Evolutionary conservation across 2,797 vertebrate genomes (phyloP).

Genomic region (Etheostoma perlongum): DNA sequence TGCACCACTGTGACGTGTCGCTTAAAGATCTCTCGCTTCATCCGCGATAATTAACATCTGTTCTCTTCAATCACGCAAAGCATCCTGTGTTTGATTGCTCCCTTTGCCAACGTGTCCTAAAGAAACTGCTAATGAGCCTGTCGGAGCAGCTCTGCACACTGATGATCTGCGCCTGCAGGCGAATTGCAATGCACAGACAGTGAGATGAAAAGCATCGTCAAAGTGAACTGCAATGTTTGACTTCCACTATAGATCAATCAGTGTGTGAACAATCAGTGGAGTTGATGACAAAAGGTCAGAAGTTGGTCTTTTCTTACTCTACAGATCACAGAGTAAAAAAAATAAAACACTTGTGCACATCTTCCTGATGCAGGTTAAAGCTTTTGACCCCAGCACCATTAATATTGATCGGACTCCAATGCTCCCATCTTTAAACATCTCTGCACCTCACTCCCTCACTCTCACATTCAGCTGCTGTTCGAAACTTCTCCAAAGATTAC

Average conservation of each 20-base stretch:
- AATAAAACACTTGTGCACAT: not conserved
- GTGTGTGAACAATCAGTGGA: not conserved
- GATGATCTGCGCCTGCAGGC: slow-evolving; percentile 4
- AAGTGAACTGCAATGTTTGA: not conserved
- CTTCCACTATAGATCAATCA: not conserved
- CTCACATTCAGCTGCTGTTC: slow-evolving; percentile 20
- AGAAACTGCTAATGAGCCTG: slow-evolving; percentile 30
- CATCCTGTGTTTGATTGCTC: slow-evolving; percentile 35
- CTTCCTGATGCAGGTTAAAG: not conserved
- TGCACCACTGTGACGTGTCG: not conserved
- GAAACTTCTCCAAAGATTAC: not conserved
- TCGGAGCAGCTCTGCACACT: not conserved
- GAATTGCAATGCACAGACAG: not conserved
- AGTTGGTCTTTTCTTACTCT: not conserved
- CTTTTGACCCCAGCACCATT: not conserved
- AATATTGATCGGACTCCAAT: slow-evolving; percentile 21
- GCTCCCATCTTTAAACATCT: not conserved
- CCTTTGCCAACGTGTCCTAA: not conserved
- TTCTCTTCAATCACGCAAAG: slow-evolving; percentile 25
- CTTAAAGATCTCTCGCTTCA: not conserved
- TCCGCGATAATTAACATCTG: slow-evolving; percentile 6
- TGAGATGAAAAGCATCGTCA: not conserved
- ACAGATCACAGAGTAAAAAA: not conserved
- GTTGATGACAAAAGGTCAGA: not conserved
- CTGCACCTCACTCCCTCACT: not conserved